Conservation (phyloP, 2,797 vertebrate species). For the Hippopotamyrus pictus region DNA sequence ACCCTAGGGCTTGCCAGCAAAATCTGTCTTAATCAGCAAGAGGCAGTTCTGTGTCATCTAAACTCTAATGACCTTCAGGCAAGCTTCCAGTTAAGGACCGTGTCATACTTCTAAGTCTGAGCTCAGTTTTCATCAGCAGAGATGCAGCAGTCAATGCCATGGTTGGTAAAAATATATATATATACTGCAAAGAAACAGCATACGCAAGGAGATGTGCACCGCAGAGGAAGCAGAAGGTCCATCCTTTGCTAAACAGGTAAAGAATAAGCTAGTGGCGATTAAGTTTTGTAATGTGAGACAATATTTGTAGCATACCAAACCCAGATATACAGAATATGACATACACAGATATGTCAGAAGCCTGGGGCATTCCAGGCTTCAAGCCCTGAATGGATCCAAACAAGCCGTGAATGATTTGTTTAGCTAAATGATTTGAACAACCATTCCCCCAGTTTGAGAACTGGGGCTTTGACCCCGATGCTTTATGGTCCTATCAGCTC, state of each 20-base stretch:
- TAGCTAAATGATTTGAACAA: not conserved
- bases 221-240: not conserved
- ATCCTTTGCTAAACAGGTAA: not conserved
- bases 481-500: not conserved
- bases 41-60: not conserved
- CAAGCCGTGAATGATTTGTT: not conserved
- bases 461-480: not conserved
- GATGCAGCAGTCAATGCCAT: not conserved
- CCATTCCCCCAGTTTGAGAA: not conserved
- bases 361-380: not conserved
- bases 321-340: not conserved
- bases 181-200: not conserved
- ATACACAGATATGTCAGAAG: not conserved
- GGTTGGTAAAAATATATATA: not conserved
- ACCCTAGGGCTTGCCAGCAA: not conserved
- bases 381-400: not conserved
- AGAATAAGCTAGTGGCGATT: not conserved
- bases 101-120: not conserved
- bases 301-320: not conserved
- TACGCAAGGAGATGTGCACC: not conserved
- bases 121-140: not conserved
- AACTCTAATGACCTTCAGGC: conserved; percentile 4
- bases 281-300: not conserved
- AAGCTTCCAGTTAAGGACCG: not conserved
- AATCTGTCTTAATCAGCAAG: not conserved